Percentiles rank a stretch among this genome's conserved stretches.
Evolutionary conservation across 2,797 vertebrate genomes (phyloP).

Genomic region (Cynodonichthys magdalenae): DNA sequence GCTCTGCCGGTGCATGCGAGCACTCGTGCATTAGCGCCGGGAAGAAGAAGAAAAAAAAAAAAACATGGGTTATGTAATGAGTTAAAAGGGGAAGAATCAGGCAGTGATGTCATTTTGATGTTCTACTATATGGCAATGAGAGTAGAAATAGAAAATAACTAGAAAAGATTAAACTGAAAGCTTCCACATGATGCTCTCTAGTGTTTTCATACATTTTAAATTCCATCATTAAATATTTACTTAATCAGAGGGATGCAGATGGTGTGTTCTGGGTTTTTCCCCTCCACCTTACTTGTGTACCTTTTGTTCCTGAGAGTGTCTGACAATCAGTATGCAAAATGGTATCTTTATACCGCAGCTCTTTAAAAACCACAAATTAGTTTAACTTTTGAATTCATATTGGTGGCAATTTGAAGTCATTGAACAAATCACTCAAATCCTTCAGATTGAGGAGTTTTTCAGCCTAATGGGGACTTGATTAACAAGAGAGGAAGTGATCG

Average conservation of each 20-base stretch:
- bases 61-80: slow-evolving; percentile 63
- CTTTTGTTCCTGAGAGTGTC: too few species aligned
- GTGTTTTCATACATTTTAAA: neutral
- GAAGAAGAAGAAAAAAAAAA: slow-evolving; percentile 7
- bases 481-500: too few species aligned
- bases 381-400: too few species aligned
- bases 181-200: neutral
- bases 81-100: slow-evolving; percentile 47
- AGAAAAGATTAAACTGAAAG: neutral
- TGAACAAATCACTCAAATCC: too few species aligned
- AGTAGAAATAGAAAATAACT: neutral
- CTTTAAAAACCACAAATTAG: too few species aligned
- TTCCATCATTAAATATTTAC: neutral
- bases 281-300: too few species aligned
- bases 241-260: neutral
- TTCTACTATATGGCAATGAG: slow-evolving; percentile 8
- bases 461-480: too few species aligned
- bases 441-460: too few species aligned
- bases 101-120: slow-evolving; percentile 43
- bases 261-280: neutral
- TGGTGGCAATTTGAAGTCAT: too few species aligned
- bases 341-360: too few species aligned
- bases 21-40: slow-evolving; percentile 62
- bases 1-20: slow-evolving; percentile 15
- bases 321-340: too few species aligned